Evolutionary conservation across 2,797 vertebrate species (phyloP).

Genomic region (Anguilla anguilla): DNA sequence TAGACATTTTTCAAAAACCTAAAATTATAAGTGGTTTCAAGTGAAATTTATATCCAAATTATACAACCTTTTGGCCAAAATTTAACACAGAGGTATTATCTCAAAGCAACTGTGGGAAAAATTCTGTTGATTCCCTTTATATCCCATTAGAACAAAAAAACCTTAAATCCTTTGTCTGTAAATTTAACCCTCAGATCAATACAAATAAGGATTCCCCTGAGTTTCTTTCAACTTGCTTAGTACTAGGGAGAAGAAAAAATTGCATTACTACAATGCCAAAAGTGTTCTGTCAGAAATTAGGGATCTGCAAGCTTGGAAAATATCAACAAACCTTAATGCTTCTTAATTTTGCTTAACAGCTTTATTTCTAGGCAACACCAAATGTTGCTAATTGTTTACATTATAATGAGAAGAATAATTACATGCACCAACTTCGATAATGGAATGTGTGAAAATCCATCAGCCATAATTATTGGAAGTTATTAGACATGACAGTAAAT

Average conservation of each 20-base stretch:
- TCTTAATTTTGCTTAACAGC: conserved; percentile 73
- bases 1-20: background rate
- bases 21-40: background rate
- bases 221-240: background rate
- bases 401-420: conserved; percentile 99
- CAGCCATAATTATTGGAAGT: conserved; percentile 99
- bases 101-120: background rate
- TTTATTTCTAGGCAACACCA: conserved; percentile 84
- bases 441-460: conserved; percentile 99
- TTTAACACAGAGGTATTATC: background rate
- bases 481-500: conserved; percentile 99
- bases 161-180: background rate
- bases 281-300: conserved; percentile 46
- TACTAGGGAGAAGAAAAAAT: conserved; percentile 23
- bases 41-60: background rate
- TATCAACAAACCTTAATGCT: conserved; percentile 32
- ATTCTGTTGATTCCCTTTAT: background rate
- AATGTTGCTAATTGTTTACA: conserved; percentile 95
- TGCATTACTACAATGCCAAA: conserved; percentile 47
- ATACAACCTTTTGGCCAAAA: background rate
- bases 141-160: background rate
- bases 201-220: conserved; percentile 5
- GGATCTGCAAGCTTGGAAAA: conserved; percentile 37
- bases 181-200: background rate
- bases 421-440: conserved; percentile 99